Base-by-base conservation (phyloP, 2,888 invertebrate genomes). In the Ornithoptera priamus region DNA sequence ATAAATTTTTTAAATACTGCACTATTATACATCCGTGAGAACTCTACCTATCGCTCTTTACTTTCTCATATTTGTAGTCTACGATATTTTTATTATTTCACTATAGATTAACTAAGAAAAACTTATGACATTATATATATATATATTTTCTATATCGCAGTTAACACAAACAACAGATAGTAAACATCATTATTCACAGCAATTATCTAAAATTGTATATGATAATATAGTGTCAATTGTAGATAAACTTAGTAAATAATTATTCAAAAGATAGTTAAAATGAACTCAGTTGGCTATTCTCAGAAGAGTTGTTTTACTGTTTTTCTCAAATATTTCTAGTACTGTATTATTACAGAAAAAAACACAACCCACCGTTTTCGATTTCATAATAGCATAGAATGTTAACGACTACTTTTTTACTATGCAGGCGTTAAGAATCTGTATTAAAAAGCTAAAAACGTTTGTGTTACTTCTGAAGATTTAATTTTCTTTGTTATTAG, bases 11-110 rank as follows among this genome's bases (percentile, higher is more conserved):
- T 84, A 80, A 82, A 81, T 81, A 81, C 80, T 78, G 80, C 85
- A 85, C n/a, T 85, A 30, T 30, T 30, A 30, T 82, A 83, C 86
- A 86, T 86, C 86, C 90, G 90, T 90, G 90, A 89, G 90, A 91
- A 90, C 74, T 65, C 78, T 74, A 72, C 75, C 79, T 75, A 5
- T 57, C 6, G 36, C 79, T 77, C 75, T 75, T 78, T 82, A 83
- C 85, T 71, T 39, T 61, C 57, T 58, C n/a, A 58, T 58, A 58
- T 58, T 7, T 22, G 15, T 22, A 22, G 57, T 4, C 5, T 0
- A 1, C 22, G 8, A 22, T 22, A 58, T 58, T 8, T 58, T 53
- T 53, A 53, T 6, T 15, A 53, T n/a, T 18, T n/a, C 4, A 53
- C 53, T 8, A 30, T 30, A 18, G 18, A 18, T 53, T 53, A 6